phyloP scores from a whole-genome alignment of 2,888 invertebrate species.

The Lasioglossum zephyrum region DNA sequence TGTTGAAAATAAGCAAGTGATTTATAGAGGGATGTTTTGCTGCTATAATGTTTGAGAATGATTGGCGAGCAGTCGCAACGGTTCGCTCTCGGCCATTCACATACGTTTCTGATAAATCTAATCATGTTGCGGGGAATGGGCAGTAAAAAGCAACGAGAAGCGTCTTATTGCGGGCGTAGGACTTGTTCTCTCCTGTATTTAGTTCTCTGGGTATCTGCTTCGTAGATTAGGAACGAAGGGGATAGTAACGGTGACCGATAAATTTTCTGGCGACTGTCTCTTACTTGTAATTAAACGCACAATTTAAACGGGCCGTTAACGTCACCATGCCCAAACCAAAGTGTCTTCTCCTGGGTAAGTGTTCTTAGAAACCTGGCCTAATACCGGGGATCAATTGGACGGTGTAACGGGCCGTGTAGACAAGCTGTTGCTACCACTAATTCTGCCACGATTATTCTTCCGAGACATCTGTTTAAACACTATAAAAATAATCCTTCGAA shows the following conservation, averaged over 20 bases:
- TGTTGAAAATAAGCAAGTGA: too few species aligned
- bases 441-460: not conserved
- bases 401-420: not conserved
- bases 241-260: constrained; percentile 81
- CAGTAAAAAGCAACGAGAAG: constrained; percentile 68
- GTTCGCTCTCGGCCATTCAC: not conserved
- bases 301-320: constrained; percentile 82
- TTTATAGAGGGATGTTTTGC: too few species aligned
- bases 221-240: constrained; percentile 80
- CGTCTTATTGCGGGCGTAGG: constrained; percentile 68
- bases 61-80: too few species aligned
- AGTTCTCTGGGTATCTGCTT: constrained; percentile 72
- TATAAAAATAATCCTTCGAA: not conserved
- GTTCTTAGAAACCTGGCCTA: constrained; percentile 49
- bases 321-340: constrained; percentile 78
- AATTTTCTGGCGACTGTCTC: constrained; percentile 81
- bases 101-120: constrained; percentile 57
- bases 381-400: constrained; percentile 46
- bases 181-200: constrained; percentile 70
- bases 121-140: constrained; percentile 42
- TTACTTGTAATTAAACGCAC: constrained; percentile 83
- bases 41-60: not conserved
- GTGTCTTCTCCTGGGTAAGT: constrained; percentile 57
- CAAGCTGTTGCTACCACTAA: not conserved
- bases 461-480: not conserved